These are phyloP conservation scores for Amaurobius ferox DNA, from an alignment of 2,888 invertebrate genomes.

Conservation along the genomic window DNA sequence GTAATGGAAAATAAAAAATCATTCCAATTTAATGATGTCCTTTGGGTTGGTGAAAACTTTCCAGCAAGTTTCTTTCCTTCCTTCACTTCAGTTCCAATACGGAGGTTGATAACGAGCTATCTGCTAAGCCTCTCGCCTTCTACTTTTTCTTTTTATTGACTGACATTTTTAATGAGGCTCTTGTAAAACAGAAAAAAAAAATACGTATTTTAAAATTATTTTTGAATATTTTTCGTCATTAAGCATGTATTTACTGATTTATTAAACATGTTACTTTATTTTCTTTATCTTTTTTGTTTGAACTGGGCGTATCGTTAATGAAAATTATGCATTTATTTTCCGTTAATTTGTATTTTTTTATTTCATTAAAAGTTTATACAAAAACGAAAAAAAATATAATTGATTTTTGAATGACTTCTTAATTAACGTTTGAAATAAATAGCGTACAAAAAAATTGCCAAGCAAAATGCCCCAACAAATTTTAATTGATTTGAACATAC, in stretches of 20 bases:
- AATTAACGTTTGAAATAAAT: neutral
- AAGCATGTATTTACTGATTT: slow-evolving; percentile 1
- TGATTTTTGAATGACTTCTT: slow-evolving; percentile 12
- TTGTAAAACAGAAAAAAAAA: neutral
- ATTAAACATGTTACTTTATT: neutral
- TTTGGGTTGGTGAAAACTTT: slow-evolving; percentile 62
- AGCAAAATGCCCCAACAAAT: neutral
- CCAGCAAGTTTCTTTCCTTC: slow-evolving; percentile 44
- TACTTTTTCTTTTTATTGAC: slow-evolving; percentile 42
- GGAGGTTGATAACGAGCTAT: slow-evolving; percentile 54
- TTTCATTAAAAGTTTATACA: neutral
- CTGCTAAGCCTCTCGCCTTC: slow-evolving; percentile 19
- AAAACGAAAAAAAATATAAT: neutral
- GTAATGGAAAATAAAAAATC: slow-evolving; percentile 20
- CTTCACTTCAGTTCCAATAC: slow-evolving; percentile 22
- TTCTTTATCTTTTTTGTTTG: neutral
- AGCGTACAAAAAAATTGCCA: neutral
- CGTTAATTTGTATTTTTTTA: neutral
- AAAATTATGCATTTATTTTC: neutral
- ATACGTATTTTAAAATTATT: slow-evolving; percentile 16
- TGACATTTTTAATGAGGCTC: slow-evolving; percentile 65
- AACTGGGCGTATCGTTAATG: neutral
- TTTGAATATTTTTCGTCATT: slow-evolving; percentile 17
- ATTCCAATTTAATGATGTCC: slow-evolving; percentile 65
- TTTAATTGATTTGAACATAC: slow-evolving; percentile 1